Base-by-base conservation (phyloP, 2,888 invertebrate genomes). In the Coelogynopora nodosa region DNA sequence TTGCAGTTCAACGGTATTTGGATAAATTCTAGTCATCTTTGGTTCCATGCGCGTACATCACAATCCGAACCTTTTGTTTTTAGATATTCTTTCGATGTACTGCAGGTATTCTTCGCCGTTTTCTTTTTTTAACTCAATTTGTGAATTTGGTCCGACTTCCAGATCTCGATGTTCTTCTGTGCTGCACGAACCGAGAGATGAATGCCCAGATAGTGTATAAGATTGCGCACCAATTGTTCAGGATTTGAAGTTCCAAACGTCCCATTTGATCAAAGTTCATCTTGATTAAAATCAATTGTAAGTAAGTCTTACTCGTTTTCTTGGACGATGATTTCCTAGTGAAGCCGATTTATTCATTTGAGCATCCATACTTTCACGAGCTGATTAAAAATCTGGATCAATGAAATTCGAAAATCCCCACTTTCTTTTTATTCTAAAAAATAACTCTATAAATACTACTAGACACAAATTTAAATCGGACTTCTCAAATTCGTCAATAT, bases 81-180 rank as follows among this genome's bases (percentile, higher is more conserved):
- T 74, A 23, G 74, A 74, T n/a, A 74, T 74, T 74, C 74, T 74
- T 74, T 74, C 23, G 18, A 26, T 74, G 27, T 74, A 74, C 74
- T 23, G 74, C 18, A 13, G 5, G 18, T 49, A 49, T 49, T 49
- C 18, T 18, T 49, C 49, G 18, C 27, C 27, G 74, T 74, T 74
- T 74, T 74, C 74, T 74, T 74, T 26, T 23, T 74, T 74, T 74
- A 74, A 23, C 27, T 74, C 23, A 23, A 74, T 23, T 26, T 74
- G 74, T 13, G 74, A 74, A 74, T 74, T 74, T 23, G 18, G 18
- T 74, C 74, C 74, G 74, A 74, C 74, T 74, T 74, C 74, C 23
- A 74, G 74, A 74, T 74, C 27, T 13, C 27, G 27, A 26, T 74
- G 74, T 74, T 74, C 74, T 13, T 26, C n/a, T n/a, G 18, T 23